These are phyloP conservation scores for Melanocharis versteri DNA, from an alignment of 2,113 vertebrate species.

Conservation along the genomic window DNA sequence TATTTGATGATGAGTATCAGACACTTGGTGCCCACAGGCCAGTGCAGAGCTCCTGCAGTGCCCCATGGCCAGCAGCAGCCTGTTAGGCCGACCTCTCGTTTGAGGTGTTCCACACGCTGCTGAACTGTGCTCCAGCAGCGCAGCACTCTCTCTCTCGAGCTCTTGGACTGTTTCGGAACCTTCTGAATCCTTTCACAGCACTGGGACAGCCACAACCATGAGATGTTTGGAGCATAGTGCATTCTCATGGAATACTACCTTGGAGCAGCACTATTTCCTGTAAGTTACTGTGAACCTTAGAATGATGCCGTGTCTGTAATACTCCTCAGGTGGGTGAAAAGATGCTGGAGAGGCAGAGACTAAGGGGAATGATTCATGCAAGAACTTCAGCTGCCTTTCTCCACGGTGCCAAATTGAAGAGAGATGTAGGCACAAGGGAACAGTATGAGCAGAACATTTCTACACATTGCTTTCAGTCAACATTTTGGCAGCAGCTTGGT, in stretches of 20 bases:
- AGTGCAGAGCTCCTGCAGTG: conserved; percentile 89
- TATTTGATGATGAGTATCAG: conserved; percentile 85
- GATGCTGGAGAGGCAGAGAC: not conserved
- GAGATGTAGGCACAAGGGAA: not conserved
- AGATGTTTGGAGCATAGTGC: conserved; percentile 87
- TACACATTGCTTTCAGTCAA: not conserved
- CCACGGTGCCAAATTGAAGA: not conserved
- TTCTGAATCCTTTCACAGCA: conserved; percentile 62
- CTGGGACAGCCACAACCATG: conserved; percentile 86
- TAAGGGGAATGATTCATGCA: not conserved
- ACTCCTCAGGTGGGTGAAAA: not conserved
- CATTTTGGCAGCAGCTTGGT: not conserved
- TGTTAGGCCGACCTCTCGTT: rapidly evolving
- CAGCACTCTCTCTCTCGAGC: rapidly evolving
- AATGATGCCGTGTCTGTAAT: rapidly evolving
- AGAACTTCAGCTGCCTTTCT: not conserved
- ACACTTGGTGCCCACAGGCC: conserved; percentile 83
- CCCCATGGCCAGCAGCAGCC: conserved; percentile 74
- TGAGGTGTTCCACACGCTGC: rapidly evolving
- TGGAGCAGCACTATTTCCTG: conserved; percentile 85
- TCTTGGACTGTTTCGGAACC: not conserved
- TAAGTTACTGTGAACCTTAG: not conserved
- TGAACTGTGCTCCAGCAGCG: rapidly evolving
- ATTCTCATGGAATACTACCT: conserved; percentile 88
- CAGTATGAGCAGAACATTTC: not conserved